phyloP scores from a whole-genome alignment of 2,113 vertebrate genomes.

The Proteles cristata region DNA sequence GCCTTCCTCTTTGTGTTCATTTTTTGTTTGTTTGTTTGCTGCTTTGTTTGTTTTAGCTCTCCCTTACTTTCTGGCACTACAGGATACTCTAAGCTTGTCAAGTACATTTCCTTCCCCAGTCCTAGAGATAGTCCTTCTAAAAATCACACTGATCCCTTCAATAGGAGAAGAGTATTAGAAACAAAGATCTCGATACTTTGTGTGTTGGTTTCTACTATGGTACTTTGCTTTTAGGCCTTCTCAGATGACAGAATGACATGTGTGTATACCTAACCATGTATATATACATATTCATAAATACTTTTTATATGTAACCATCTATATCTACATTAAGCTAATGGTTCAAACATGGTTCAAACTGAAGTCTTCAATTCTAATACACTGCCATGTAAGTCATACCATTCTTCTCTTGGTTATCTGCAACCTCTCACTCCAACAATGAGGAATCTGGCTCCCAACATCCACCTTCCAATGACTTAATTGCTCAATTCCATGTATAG shows the following conservation, averaged over 20 bases:
- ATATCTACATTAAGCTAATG: background rate
- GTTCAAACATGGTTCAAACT: background rate
- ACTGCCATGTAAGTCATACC: background rate
- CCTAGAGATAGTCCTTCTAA: background rate
- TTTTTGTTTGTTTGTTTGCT: background rate
- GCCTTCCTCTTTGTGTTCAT: background rate
- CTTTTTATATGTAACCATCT: background rate
- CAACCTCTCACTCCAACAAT: background rate
- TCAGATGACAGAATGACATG: background rate
- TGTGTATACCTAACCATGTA: background rate
- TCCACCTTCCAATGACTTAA: background rate
- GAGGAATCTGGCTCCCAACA: background rate
- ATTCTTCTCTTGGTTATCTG: background rate
- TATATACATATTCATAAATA: background rate
- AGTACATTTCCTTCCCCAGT: background rate
- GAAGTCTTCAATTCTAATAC: background rate
- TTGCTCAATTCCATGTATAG: background rate
- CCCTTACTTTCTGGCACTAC: background rate
- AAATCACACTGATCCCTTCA: background rate
- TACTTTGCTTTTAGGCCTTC: background rate
- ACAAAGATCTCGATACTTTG: background rate
- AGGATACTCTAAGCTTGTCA: background rate
- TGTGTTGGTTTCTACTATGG: background rate
- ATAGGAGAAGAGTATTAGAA: background rate
- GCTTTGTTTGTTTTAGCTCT: background rate